A percentile compares a stretch with the other conserved stretches of the same genome.
Evolutionary conservation across 2,797 vertebrate genomes (phyloP).

Genomic region (Trematomus bernacchii): DNA sequence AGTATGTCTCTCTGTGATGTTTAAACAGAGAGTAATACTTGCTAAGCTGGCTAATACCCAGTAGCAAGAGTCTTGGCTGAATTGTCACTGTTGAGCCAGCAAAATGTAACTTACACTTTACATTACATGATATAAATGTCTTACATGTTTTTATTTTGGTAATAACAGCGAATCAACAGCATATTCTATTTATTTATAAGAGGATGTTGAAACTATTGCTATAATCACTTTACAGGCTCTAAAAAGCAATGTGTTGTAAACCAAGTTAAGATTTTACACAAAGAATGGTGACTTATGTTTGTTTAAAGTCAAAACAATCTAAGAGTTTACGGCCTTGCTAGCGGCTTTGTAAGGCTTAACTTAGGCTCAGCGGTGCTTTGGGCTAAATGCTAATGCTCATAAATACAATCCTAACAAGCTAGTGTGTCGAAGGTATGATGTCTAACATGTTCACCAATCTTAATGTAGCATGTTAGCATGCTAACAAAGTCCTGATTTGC

Average conservation of each 20-base stretch:
- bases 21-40: slow-evolving; percentile 2
- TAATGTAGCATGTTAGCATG: background rate
- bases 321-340: background rate
- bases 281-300: background rate
- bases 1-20: background rate
- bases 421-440: background rate
- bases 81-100: background rate
- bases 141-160: background rate
- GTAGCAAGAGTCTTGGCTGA: background rate
- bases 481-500: background rate
- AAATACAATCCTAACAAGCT: background rate
- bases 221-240: background rate
- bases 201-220: no score
- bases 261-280: background rate
- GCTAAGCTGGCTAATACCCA: background rate
- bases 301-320: slow-evolving; percentile 1
- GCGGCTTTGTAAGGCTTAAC: background rate
- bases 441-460: background rate
- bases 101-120: background rate
- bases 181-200: background rate
- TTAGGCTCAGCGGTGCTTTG: no score
- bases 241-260: background rate
- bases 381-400: background rate
- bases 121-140: no score
- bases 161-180: background rate